These are phyloP conservation scores for Salvator merianae DNA, from an alignment of 2,113 vertebrate species.

Conservation along the genomic window DNA sequence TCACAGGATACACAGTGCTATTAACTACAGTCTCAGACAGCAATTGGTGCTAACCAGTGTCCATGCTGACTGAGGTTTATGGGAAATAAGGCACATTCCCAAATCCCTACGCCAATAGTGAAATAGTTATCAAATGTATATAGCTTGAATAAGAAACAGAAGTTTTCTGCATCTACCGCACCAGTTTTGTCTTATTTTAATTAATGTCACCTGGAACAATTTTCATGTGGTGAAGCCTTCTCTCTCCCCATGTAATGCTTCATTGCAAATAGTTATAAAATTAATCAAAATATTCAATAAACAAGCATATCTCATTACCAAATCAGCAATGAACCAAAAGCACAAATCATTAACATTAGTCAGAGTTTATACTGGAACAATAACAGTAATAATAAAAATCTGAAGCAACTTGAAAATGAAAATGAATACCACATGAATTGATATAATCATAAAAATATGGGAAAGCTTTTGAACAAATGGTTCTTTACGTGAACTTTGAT, in stretches of 20 bases:
- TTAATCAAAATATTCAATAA: constrained; percentile 1
- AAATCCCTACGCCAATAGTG: neutral
- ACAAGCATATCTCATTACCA: neutral
- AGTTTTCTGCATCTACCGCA: neutral
- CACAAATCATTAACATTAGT: neutral
- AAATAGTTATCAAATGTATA: neutral
- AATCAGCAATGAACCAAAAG: neutral
- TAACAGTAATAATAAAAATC: neutral
- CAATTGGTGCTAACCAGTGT: neutral
- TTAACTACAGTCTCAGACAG: no score
- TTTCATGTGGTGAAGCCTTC: neutral
- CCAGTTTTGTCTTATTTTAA: neutral
- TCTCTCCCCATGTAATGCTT: neutral
- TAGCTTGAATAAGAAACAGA: neutral
- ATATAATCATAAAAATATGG: neutral
- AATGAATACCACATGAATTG: neutral
- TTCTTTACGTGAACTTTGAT: neutral
- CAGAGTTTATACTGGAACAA: neutral
- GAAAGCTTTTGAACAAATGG: neutral
- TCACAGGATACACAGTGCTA: neutral
- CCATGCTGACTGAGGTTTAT: no score
- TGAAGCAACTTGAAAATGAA: neutral
- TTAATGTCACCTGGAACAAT: neutral
- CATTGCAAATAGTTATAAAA: neutral
- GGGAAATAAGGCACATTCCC: neutral